Base-by-base conservation (phyloP, 2,888 invertebrate genomes). In the Acleris holmiana region DNA sequence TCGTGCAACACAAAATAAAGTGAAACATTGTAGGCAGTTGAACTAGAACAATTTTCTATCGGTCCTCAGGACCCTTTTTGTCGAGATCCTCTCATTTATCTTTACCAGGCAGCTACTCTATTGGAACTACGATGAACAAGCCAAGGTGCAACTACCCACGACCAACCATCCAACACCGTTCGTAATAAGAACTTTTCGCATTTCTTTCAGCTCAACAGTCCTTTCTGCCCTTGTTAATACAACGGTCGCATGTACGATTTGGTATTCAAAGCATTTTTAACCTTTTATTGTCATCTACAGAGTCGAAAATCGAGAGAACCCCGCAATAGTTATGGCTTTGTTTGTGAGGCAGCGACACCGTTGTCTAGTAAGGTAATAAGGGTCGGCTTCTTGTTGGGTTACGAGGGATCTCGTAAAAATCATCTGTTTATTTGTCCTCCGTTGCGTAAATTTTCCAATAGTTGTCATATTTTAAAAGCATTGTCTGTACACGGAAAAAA, bases 351-450 rank as follows among this genome's bases (percentile, higher is more conserved):
- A 35, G 35, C 35, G 8, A 13, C 35, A 54, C 54, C 62, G 56
- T 62, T 66, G 66, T 66, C 58, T 54, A 10, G 56, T 47, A 29
- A 57, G 15, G 62, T 62, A 58, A 66, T 66, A 62, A 62, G 66
- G 53, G 66, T 1, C 2, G 6, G 50, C 4, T 35, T 18, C 51
- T 13, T 4, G 53, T 40, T 40, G 53, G 49, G 49, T 46, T 56
- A 51, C 25, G 41, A 19, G 56, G 66, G 62, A 61, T 58, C 44
- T 54, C 62, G 62, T 66, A 66, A 66, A 63, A 57, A 57, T 66
- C 61, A 53, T 57, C 56, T 61, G 61, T 66, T 66, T 66, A 66
- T 66, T n/a, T 61, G 51, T 57, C 53, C 48, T 29, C 40, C 40
- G 13, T 19, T n/a, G 46, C 46, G 48, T 61, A 40, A 56, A 21